phyloP scores from a whole-genome alignment of 2,113 vertebrate species.

The Gallinago undulata region DNA sequence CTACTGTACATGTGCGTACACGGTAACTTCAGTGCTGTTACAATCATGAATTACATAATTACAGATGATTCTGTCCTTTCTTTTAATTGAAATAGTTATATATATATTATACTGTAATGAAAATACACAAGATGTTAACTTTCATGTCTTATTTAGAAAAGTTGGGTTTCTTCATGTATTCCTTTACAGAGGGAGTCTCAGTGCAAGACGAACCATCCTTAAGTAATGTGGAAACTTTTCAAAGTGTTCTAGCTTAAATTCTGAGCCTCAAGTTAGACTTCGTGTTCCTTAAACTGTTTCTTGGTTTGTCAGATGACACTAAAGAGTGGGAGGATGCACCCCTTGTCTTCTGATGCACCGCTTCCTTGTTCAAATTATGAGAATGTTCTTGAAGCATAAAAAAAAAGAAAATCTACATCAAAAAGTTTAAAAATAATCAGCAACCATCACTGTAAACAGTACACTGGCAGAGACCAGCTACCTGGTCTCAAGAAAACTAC shows the following conservation, averaged over 20 bases:
- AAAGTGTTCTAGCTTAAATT: slow-evolving; percentile 67
- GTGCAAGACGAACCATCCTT: slow-evolving; percentile 68
- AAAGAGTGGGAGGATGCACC: slow-evolving; percentile 69
- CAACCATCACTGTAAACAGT: slow-evolving; percentile 72
- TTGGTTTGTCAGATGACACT: slow-evolving; percentile 70
- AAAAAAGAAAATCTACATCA: background rate
- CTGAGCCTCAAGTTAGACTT: slow-evolving; percentile 56
- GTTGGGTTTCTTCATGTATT: slow-evolving; percentile 58
- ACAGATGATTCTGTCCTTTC: slow-evolving; percentile 76
- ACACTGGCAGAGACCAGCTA: slow-evolving; percentile 74
- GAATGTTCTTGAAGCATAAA: slow-evolving; percentile 15
- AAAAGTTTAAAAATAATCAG: slow-evolving; percentile 65
- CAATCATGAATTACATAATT: slow-evolving; percentile 80
- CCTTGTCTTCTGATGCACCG: slow-evolving; percentile 41
- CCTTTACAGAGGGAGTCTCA: slow-evolving; percentile 67
- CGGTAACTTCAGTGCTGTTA: slow-evolving; percentile 76
- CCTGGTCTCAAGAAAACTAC: slow-evolving; percentile 60
- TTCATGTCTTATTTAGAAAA: slow-evolving; percentile 71
- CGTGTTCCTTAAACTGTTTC: slow-evolving; percentile 70
- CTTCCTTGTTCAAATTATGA: slow-evolving; percentile 41
- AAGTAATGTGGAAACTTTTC: slow-evolving; percentile 55
- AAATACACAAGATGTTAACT: slow-evolving; percentile 77
- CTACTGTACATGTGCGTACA: slow-evolving; percentile 78
- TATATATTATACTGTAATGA: slow-evolving; percentile 72
- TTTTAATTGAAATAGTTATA: slow-evolving; percentile 71